Conservation (phyloP, 2,888 invertebrate genomes). For the Beris morrisii region DNA sequence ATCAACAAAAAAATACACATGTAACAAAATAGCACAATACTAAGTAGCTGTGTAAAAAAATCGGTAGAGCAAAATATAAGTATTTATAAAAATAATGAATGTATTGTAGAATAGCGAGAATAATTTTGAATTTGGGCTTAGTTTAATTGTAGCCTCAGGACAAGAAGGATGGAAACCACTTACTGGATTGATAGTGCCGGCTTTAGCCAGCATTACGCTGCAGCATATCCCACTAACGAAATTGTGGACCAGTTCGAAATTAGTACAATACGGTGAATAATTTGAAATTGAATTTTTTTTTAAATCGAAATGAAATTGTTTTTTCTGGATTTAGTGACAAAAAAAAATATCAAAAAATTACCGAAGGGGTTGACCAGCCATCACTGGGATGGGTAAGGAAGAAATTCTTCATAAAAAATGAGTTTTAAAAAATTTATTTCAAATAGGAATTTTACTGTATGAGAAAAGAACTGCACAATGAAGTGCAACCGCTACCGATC, state of each 20-base stretch:
- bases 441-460: not conserved
- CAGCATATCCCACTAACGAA: conserved; percentile 2
- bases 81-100: too few species aligned
- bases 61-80: too few species aligned
- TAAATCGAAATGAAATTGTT: not conserved
- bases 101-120: too few species aligned
- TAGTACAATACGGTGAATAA: conserved; percentile 5
- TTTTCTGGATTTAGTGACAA: not conserved
- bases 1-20: too few species aligned
- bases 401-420: not conserved
- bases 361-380: not conserved
- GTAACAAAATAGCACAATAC: too few species aligned
- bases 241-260: not conserved
- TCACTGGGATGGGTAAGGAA: conserved; percentile 6
- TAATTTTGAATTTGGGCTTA: too few species aligned
- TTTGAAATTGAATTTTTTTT: not conserved
- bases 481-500: conserved; percentile 7
- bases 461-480: not conserved
- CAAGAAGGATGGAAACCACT: conserved; percentile 4
- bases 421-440: not conserved
- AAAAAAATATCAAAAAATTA: conserved; percentile 3
- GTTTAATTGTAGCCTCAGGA: not conserved
- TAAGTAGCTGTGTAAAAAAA: too few species aligned
- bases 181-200: conserved; percentile 23
- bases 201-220: conserved; percentile 10